Evolutionary conservation across 2,113 vertebrate species (phyloP), one percentile per base, ranked within the genome.

Genomic region (Epinephelus fuscoguttatus): DNA sequence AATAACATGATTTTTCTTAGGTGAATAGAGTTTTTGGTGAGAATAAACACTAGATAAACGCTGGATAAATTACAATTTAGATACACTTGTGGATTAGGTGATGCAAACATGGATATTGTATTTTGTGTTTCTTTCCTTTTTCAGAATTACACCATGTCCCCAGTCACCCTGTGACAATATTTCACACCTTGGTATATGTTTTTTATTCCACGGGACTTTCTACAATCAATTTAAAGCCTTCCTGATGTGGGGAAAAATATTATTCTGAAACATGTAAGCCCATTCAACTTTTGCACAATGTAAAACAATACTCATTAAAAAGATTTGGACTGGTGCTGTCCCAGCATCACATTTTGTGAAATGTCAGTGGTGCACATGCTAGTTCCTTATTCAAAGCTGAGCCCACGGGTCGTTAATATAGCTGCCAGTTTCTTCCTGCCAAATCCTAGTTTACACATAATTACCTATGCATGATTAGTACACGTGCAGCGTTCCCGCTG

Each of bases 361-460:
- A 85, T 59, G 73, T 84, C 84, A 81, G 59, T 40, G 59, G 66
- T 82, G 70, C 62, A 81, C 37, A 61, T 17, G 57, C 25, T 64
- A 47, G 27, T 82, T 84, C 68, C 70, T 63, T 70, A 62, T 57
- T 75, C 87, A 64, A 52, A 70, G 40, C 68, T 18, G 77, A 78
- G 67, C 61, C 78, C 84, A 80, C 71, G 64, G 81, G 83, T 79
- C 14, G 18, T 84, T 78, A 66, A 69, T 76, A 67, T 19, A 70
- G 77, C 79, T 91, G 86, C 83, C 74, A 88, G 50, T 64, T 74
- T 74, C 42, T 62, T 37, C 75, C 56, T 85, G 85, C 83, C 86
- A 91, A 89, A 83, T 82, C 70, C 79, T 62, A 80, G 82, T 88
- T 84, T 80, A 80, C 80, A 88, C 75, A 70, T 88, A 88, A 89